A percentile compares a stretch with the other conserved stretches of the same genome.
phyloP scores from a whole-genome alignment of 1,140 invertebrate genomes.

The Drosophila grimshawi region DNA sequence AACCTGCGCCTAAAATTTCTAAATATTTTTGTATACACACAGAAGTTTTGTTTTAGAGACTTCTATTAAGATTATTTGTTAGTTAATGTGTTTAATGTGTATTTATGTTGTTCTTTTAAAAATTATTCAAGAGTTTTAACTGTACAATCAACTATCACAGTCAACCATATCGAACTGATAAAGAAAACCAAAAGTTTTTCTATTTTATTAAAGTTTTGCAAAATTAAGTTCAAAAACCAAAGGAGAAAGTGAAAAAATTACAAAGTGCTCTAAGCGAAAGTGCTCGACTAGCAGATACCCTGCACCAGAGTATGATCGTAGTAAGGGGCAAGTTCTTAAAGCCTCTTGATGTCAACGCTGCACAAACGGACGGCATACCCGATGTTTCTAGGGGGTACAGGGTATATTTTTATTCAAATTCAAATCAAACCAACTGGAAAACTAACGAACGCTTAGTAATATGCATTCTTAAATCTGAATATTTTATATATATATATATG shows the following conservation, averaged over 20 bases:
- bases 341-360: too few species aligned
- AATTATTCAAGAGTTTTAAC: constrained; percentile 79
- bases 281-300: constrained; percentile 16
- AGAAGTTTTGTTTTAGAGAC: constrained; percentile 21
- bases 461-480: constrained; percentile 14
- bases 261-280: background rate
- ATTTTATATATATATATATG: constrained; percentile 22
- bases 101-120: constrained; percentile 57
- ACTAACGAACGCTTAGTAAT: constrained; percentile 6
- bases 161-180: constrained; percentile 81
- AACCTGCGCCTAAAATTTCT: constrained; percentile 52
- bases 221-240: background rate
- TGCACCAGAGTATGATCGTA: constrained; percentile 1
- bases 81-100: constrained; percentile 46
- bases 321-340: background rate
- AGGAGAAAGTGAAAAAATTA: background rate
- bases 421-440: background rate
- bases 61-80: constrained; percentile 26
- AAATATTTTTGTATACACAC: constrained; percentile 50
- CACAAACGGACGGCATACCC: background rate
- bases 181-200: constrained; percentile 36
- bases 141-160: constrained; percentile 84
- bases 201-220: constrained; percentile 5
- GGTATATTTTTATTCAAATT: background rate
- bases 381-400: background rate